Evolutionary conservation across 1,140 invertebrate species (phyloP).

Genomic region (Pogonomyrmex californicus): DNA sequence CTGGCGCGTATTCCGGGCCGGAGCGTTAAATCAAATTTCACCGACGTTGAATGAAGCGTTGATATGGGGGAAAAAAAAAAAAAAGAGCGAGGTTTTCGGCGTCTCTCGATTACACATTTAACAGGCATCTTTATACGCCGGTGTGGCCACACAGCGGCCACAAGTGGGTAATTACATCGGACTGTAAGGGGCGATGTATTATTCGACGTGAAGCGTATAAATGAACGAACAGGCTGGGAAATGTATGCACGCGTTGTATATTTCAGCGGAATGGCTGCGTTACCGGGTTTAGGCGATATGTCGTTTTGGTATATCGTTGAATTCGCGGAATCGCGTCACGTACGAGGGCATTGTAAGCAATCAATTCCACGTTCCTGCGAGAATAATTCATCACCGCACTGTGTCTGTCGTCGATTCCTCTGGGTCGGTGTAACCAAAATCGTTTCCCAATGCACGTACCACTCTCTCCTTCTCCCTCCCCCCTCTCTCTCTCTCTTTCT

Average conservation of each 20-base stretch:
- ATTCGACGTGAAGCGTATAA: not conserved
- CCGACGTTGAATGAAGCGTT: conserved; percentile 13
- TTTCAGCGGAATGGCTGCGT: not conserved
- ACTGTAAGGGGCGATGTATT: not conserved
- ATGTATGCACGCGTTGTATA: not conserved
- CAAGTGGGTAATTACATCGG: not conserved
- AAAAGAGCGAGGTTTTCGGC: not conserved
- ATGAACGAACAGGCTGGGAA: not conserved
- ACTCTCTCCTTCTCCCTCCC: conserved; percentile 1
- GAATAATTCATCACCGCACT: conserved; percentile 54
- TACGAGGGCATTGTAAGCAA: conserved; percentile 53
- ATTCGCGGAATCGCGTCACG: conserved; percentile 54
- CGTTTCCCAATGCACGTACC: conserved; percentile 51
- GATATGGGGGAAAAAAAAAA: not conserved
- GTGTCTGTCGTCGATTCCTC: conserved; percentile 58
- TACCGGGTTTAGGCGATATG: conserved; percentile 43
- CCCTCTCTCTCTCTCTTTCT: not conserved
- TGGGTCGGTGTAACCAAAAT: conserved; percentile 49
- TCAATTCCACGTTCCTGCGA: conserved; percentile 62
- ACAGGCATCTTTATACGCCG: not conserved
- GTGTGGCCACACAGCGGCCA: too few species aligned
- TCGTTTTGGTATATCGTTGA: conserved; percentile 24
- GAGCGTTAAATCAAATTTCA: conserved; percentile 40
- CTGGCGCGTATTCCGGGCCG: not conserved
- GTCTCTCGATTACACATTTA: not conserved